Base-by-base conservation (phyloP, 2,797 vertebrate species). In the Gambusia yucatana region DNA sequence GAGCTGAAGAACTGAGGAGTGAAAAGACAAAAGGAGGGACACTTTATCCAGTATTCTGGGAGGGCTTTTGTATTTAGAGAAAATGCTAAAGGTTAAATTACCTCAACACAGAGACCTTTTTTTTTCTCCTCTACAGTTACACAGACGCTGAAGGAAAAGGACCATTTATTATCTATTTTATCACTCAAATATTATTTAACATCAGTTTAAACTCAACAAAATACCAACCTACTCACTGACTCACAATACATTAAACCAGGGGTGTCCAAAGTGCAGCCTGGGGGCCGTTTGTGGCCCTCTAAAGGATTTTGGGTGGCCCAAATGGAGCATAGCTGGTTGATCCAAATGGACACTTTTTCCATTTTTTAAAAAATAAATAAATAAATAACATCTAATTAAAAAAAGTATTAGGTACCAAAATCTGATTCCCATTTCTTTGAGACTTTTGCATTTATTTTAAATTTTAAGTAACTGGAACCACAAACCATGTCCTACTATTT, bases 11-110 rank as follows among this genome's bases (percentile, higher is more conserved):
- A 93, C 82, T 93, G 73, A 72, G 90, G 88, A 87, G 90, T 81
- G 90, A 86, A 91, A 90, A 91, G 93, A 95, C 91, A 94, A 95
- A 94, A 80, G 78, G 63, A 69, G 69, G 82, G 93, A 94, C 90
- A 95, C 92, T 90, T 87, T 89, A 95, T 95, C 92, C 90, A 82
- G 82, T 84, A 83, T 89, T 82, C 77, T 46, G 82, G 77, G 89
- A 89, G 59, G 76, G 76, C 91, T 83, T 92, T 94, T 94, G 92
- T 94, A 89, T 88, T 39, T n/a, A 57, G 76, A 84, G 83, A 89
- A 89, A 92, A 94, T 83, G 76, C 93, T 88, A 78, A 93, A 94
- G 93, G 89, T 94, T 91, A 92, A 91, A 93, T 96, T 94, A 94
- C 94, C 90, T 83, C 82, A 86, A 85, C 86, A 43, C 46, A 83